phyloP scores from a whole-genome alignment of 2,888 invertebrate species.

The Petrolisthes cinctipes region DNA sequence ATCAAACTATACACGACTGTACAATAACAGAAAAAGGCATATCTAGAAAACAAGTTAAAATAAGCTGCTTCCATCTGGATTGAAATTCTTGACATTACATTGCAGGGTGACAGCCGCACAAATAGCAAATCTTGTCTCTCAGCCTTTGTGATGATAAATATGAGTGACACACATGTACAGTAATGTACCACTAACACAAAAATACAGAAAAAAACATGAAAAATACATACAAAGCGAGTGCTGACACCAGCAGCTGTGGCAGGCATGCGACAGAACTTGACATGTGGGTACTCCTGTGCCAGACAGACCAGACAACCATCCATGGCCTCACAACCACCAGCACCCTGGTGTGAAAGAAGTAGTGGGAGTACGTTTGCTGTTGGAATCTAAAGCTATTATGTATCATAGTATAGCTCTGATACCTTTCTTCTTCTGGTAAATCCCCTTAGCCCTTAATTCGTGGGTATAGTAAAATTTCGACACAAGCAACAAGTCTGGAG shows the following conservation, averaged over 20 bases:
- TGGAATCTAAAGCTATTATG: background rate
- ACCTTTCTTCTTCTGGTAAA: background rate
- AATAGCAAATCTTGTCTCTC: no score
- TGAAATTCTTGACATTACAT: no score
- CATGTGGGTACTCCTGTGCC: slow-evolving; percentile 82
- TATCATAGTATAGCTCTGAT: background rate
- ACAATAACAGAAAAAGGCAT: background rate
- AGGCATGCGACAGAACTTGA: slow-evolving; percentile 91
- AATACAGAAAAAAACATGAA: no score
- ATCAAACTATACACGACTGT: background rate
- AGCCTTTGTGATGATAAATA: no score
- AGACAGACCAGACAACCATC: slow-evolving; percentile 84
- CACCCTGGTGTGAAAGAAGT: slow-evolving; percentile 66
- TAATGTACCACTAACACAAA: no score
- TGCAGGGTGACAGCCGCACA: no score
- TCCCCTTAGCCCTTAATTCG: background rate
- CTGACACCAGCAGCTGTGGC: slow-evolving; percentile 88
- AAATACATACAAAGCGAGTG: slow-evolving; percentile 77
- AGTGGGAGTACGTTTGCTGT: background rate
- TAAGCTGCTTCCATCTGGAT: background rate
- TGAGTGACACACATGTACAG: no score
- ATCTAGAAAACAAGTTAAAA: background rate
- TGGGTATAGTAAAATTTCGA: no score
- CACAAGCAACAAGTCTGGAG: no score
- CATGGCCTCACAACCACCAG: slow-evolving; percentile 75